phyloP scores from a whole-genome alignment of 2,888 invertebrate genomes.

The Ectemnius cavifrons region DNA sequence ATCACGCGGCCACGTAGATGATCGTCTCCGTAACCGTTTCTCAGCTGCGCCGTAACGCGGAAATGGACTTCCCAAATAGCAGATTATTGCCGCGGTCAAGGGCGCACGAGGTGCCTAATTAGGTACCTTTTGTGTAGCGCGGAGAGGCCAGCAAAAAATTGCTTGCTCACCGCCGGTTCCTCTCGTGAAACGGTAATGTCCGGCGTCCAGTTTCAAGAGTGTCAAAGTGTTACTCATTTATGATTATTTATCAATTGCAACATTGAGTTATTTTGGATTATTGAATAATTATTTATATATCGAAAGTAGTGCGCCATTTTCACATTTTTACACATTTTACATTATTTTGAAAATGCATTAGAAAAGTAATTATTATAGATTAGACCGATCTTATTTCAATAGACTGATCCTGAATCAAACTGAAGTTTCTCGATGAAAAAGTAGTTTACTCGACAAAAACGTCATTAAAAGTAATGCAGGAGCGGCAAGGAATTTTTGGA shows the following conservation, averaged over 20 bases:
- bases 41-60: neutral
- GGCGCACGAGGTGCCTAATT: neutral
- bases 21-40: neutral
- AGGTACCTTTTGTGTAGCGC: neutral
- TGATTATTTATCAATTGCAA: neutral
- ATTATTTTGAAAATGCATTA: too few species aligned
- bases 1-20: constrained; percentile 10
- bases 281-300: too few species aligned
- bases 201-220: neutral
- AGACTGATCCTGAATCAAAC: too few species aligned
- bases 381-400: too few species aligned
- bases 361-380: too few species aligned
- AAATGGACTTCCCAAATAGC: constrained; percentile 1
- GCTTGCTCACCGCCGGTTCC: neutral
- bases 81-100: neutral
- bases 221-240: too few species aligned
- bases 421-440: neutral
- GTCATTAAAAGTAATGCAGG: too few species aligned
- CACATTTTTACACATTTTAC: too few species aligned
- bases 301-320: too few species aligned
- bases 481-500: neutral
- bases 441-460: too few species aligned
- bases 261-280: neutral
- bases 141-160: neutral
- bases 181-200: neutral